Base-by-base conservation (phyloP, 1,140 invertebrate species). In the Teleopsis dalmanni region DNA sequence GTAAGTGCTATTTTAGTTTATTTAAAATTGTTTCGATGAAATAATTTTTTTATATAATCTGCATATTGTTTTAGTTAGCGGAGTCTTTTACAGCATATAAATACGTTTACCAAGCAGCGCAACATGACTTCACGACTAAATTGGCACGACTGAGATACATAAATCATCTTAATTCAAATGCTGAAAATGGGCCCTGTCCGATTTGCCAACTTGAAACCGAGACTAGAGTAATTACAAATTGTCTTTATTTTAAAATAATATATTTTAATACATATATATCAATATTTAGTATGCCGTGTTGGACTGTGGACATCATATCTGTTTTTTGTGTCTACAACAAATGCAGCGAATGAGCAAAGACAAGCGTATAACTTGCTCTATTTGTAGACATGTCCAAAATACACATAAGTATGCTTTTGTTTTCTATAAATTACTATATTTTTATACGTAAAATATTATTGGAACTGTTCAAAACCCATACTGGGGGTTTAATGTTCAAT, bases 111-210 rank as follows among this genome's bases (percentile, higher is more conserved):
- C 16, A 58, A 6, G 45, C 48, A 5, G 48, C 65, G 2, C 63
- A 71, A 54, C 27, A 55, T 2, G 52, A 62, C 11, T 71, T 70
- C n/a, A 51, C 51, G 1, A 50, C 58, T 3, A 35, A 67, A 9
- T 44, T 47, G 8, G 63, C 62, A 3, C 49, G 62, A 3, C 37
- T 70, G 0, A 71, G 69, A 33, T 71, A 70, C 34, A 54, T 71
- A 1, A 64, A 59, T 8, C 68, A 71, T 56, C 55, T 71, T 21
- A 60, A 67, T 27, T 55, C 56, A 1, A 59, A 65, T 38, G 44
- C 31, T 9, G 65, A 65, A 7, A 75, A 78, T 4, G 82, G 84
- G 36, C 74, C 75, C 1, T 88, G 86, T 70, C 87, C 86, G 3
- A 80, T 88, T 43, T 89, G 86, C 63, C 76, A 77, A 21, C 53